phyloP scores from a whole-genome alignment of 1,140 invertebrate genomes.

The Drosophila serrata region DNA sequence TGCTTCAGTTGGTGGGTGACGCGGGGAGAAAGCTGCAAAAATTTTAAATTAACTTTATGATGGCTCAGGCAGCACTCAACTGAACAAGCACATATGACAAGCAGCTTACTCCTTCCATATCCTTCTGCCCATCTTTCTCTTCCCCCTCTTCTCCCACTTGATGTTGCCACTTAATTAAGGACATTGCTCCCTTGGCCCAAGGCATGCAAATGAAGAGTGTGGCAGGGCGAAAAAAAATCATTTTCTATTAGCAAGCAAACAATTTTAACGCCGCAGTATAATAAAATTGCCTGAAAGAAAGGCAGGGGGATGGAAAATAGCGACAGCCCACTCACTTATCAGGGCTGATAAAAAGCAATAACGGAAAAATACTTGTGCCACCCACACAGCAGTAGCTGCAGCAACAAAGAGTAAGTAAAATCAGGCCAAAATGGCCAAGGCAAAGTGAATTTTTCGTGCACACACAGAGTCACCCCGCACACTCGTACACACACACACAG shows the following conservation, averaged over 20 bases:
- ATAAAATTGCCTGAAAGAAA: slow-evolving; percentile 60
- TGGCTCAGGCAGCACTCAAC: slow-evolving; percentile 59
- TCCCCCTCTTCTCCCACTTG: neutral
- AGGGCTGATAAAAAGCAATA: slow-evolving; percentile 80
- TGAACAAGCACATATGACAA: slow-evolving; percentile 68
- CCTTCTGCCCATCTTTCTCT: neutral
- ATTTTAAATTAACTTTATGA: slow-evolving; percentile 78
- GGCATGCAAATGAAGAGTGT: slow-evolving; percentile 74
- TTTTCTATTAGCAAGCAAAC: slow-evolving; percentile 82
- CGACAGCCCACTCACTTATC: slow-evolving; percentile 67
- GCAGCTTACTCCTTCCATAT: slow-evolving; percentile 6
- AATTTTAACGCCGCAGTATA: slow-evolving; percentile 76
- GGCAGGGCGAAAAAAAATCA: slow-evolving; percentile 51
- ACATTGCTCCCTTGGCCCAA: slow-evolving; percentile 69
- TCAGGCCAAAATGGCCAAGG: slow-evolving; percentile 69
- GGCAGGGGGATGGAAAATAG: slow-evolving; percentile 5
- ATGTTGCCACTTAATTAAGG: slow-evolving; percentile 75
- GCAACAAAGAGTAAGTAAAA: slow-evolving; percentile 71
- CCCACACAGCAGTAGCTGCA: slow-evolving; percentile 53
- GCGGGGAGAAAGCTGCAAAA: slow-evolving; percentile 35
- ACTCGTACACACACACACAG: slow-evolving; percentile 28
- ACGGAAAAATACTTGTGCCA: slow-evolving; percentile 72
- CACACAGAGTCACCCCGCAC: slow-evolving; percentile 19
- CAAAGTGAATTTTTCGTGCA: slow-evolving; percentile 73
- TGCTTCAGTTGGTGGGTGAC: neutral